phyloP scores from a whole-genome alignment of 2,797 vertebrate species.

The Eulemur mongoz region DNA sequence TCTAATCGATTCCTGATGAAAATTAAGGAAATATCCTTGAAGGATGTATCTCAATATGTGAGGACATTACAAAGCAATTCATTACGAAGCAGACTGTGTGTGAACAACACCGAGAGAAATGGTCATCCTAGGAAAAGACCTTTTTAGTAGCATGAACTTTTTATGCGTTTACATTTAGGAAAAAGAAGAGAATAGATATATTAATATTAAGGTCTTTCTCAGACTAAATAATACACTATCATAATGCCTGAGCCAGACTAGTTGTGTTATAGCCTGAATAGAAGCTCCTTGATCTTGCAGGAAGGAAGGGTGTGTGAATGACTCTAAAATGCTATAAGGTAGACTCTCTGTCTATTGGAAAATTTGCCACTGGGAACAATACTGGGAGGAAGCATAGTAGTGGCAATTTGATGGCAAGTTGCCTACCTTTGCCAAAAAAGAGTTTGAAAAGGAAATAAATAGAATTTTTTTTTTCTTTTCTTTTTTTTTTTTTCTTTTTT shows the following conservation, averaged over 20 bases:
- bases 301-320: too few species aligned
- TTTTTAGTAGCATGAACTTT: not conserved
- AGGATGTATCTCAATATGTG: not conserved
- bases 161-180: not conserved
- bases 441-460: not conserved
- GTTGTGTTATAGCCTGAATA: not conserved
- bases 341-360: not conserved
- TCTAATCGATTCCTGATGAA: not conserved
- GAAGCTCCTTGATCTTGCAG: not conserved
- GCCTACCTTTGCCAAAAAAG: not conserved
- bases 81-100: not conserved
- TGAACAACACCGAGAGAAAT: not conserved
- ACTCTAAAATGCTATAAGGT: not conserved
- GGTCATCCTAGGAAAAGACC: not conserved
- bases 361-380: not conserved
- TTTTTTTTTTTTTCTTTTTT: too few species aligned
- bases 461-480: too few species aligned
- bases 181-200: not conserved
- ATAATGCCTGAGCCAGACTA: not conserved
- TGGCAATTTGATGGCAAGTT: not conserved
- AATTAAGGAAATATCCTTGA: not conserved
- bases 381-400: not conserved
- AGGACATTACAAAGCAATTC: not conserved
- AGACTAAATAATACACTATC: not conserved
- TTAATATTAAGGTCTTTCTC: not conserved